Percentiles rank a stretch among this genome's conserved stretches.
These are phyloP conservation scores for Acridotheres tristis DNA, from an alignment of 2,797 vertebrate species.

Conservation along the genomic window DNA sequence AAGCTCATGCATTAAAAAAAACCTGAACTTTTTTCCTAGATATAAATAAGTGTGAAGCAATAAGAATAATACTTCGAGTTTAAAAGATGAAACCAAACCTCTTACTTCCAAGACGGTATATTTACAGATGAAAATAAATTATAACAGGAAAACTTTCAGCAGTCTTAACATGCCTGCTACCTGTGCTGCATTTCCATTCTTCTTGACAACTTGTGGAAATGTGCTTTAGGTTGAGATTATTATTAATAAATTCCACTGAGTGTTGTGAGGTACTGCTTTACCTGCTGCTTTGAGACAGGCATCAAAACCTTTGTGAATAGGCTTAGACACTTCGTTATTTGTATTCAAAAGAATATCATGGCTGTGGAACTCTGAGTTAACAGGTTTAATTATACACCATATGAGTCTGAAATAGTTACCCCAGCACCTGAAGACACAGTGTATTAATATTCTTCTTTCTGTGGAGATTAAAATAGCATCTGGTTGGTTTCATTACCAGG, in stretches of 20 bases:
- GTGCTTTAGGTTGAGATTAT: background rate
- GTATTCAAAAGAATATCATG: background rate
- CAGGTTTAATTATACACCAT: background rate
- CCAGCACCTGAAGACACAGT: background rate
- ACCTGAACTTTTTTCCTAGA: background rate
- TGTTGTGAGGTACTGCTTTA: background rate
- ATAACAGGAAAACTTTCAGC: background rate
- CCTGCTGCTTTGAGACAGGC: background rate
- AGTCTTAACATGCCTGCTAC: background rate
- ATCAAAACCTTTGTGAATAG: background rate
- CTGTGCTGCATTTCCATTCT: background rate
- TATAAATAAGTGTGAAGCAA: background rate
- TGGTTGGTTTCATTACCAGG: background rate
- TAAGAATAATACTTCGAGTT: background rate
- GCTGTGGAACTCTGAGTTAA: background rate
- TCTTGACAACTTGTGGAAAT: background rate
- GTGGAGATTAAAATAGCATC: background rate
- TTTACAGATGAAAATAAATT: background rate
- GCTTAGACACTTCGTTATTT: background rate
- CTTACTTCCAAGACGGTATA: background rate
- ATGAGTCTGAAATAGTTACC: background rate
- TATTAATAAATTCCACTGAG: background rate
- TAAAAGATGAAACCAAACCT: background rate
- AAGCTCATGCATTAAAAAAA: background rate
- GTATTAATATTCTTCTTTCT: background rate